These are phyloP conservation scores for Gallinago jamesoni DNA, from an alignment of 2,113 vertebrate species.

Conservation along the genomic window DNA sequence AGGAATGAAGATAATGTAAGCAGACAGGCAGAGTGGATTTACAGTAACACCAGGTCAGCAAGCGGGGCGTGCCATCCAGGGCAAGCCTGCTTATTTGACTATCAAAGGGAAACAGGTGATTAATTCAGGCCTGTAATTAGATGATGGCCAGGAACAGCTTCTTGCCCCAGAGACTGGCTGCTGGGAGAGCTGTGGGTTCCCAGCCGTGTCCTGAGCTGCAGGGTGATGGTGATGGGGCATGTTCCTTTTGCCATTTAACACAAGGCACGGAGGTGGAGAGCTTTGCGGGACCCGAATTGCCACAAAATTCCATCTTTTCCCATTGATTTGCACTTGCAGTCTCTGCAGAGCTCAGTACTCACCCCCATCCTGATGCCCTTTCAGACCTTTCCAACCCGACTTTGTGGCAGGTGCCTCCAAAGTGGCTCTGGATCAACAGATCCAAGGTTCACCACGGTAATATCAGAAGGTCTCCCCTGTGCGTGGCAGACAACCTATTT, in stretches of 20 bases:
- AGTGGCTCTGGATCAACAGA: neutral
- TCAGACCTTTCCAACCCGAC: neutral
- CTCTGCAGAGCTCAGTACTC: rapidly evolving
- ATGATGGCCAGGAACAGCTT: neutral
- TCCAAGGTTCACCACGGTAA: neutral
- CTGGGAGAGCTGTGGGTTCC: neutral
- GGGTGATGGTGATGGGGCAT: neutral
- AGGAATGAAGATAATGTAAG: neutral
- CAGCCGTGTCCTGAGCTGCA: neutral
- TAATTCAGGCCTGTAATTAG: neutral
- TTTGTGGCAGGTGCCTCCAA: neutral
- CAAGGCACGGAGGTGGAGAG: neutral
- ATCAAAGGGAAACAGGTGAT: neutral
- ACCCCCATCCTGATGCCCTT: neutral
- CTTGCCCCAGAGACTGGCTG: neutral
- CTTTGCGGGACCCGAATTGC: neutral
- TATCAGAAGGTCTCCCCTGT: neutral
- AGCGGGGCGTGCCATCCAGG: rapidly evolving
- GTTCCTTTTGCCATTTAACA: neutral
- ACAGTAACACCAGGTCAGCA: neutral
- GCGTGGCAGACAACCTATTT: neutral
- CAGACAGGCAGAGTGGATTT: neutral
- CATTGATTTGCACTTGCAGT: neutral
- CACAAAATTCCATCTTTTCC: neutral
- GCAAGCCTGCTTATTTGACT: neutral